Base-by-base conservation (phyloP, 64 coral and sea anemone species). In the Pocillopora verrucosa region DNA sequence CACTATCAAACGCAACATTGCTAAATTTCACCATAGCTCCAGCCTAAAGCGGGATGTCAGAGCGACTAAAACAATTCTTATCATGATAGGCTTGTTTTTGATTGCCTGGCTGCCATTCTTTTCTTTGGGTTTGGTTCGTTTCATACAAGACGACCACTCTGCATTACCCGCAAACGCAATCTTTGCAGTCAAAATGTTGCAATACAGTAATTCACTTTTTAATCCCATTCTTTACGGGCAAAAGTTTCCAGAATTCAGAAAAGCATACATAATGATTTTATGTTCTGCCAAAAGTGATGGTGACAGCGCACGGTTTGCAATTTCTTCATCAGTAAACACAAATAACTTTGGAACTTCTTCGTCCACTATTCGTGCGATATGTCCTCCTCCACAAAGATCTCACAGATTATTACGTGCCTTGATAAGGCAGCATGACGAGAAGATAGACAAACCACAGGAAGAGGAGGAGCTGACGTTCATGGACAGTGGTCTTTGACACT, bases 71-170 rank as follows among this genome's bases (percentile, higher is more conserved):
- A 75, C 94, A 59, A 92, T 96, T 17, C 65, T 72, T 14, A 86
- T 92, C 16, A 96, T 96, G 94, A 92, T 79, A 51, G n/a, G 88
- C 13, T 37, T 96, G 34, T 92, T 96, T 34, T 16, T 96, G 16
- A 87, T 96, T 75, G 94, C 90, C 2, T 96, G 94, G 94, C 56
- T 96, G 24, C 94, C 94, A 4, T 96, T 96, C 74, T 96, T 96
- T 20, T 78, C 80, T 1, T 76, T 92, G 1, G 88, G 86, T 0
- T 68, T 96, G 59, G 60, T 89, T 25, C 65, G 20, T 6, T 86
- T 72, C 15, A 45, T 76, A 16, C 61, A 75, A 17, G 56, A 59
- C 1, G 64, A 75, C 13, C 7, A 64, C 26, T 61, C 30, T 13
- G 72, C 19, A 9, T 72, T 78, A 37, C 83, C 93, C 11, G 77